A percentile compares a stretch with the other conserved stretches of the same genome.
Evolutionary conservation across 1,140 invertebrate species (phyloP).

Genomic region (Solenopsis fugax): DNA sequence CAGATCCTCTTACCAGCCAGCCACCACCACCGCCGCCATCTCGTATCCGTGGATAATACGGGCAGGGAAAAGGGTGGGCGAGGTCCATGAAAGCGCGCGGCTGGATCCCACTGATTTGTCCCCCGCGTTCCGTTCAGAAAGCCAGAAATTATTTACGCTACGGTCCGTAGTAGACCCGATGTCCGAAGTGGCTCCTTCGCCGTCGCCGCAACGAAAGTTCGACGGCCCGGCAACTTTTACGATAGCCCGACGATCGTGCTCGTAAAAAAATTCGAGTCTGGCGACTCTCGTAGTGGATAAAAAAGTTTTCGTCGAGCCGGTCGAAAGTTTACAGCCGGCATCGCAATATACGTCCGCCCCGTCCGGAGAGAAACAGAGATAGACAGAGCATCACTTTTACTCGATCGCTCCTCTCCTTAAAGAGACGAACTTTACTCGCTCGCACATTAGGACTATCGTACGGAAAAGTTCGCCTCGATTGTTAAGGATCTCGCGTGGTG

Average conservation of each 20-base stretch:
- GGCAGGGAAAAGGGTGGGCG: constrained; percentile 6
- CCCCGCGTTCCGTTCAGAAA: constrained; percentile 15
- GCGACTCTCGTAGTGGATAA: constrained; percentile 51
- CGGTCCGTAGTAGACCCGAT: neutral
- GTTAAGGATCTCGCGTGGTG: constrained; percentile 14
- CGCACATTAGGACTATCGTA: constrained; percentile 23
- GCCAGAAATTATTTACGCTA: constrained; percentile 56
- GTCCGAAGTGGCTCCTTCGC: constrained; percentile 21
- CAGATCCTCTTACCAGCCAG: constrained; percentile 66
- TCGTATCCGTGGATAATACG: constrained; percentile 55
- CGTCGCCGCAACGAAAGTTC: constrained; percentile 21
- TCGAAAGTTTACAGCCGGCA: constrained; percentile 51
- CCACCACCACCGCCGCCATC: neutral
- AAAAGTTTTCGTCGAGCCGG: constrained; percentile 52
- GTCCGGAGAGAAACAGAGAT: neutral
- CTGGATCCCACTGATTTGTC: constrained; percentile 70
- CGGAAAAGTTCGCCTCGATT: constrained; percentile 32
- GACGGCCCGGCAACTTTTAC: constrained; percentile 51
- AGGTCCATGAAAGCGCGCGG: constrained; percentile 25
- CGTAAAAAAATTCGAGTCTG: constrained; percentile 56
- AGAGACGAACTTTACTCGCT: constrained; percentile 40
- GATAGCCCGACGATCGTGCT: constrained; percentile 41
- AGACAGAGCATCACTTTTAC: constrained; percentile 11
- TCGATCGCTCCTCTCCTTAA: constrained; percentile 28
- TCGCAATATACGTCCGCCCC: neutral